Conservation (phyloP, 2,888 invertebrate species). For the Oxycera nigricornis region DNA sequence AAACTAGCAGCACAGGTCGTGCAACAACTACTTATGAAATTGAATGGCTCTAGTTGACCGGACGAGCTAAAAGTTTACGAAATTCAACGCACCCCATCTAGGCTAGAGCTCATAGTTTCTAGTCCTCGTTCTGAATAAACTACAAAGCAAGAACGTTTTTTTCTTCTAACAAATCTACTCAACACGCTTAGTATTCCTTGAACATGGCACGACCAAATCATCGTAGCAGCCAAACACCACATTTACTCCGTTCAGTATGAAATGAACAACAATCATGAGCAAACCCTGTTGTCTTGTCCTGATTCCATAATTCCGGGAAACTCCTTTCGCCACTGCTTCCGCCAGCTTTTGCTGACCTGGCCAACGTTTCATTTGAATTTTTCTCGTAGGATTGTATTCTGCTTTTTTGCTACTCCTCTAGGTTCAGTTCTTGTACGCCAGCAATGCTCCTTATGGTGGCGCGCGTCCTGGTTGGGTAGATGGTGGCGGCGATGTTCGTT, state of each 20-base stretch:
- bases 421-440: neutral
- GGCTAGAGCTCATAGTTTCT: too few species aligned
- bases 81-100: neutral
- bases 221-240: conserved; percentile 16
- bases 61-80: neutral
- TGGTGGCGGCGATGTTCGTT: too few species aligned
- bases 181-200: neutral
- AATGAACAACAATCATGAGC: conserved; percentile 25
- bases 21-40: neutral
- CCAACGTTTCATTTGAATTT: conserved; percentile 18
- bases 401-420: neutral
- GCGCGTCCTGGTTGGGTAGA: too few species aligned
- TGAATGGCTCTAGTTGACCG: neutral
- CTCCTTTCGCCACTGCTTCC: conserved; percentile 14
- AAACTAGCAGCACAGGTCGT: neutral
- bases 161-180: neutral
- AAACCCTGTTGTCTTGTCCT: conserved; percentile 18
- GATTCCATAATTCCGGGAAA: conserved; percentile 32
- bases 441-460: neutral
- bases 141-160: neutral
- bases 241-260: neutral
- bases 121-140: too few species aligned
- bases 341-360: neutral
- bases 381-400: neutral
- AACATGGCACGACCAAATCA: neutral